Percentiles rank a stretch among this genome's conserved stretches.
These are phyloP conservation scores for Cyprinodon brontotheroides DNA, from an alignment of 2,113 vertebrate species.

Conservation along the genomic window DNA sequence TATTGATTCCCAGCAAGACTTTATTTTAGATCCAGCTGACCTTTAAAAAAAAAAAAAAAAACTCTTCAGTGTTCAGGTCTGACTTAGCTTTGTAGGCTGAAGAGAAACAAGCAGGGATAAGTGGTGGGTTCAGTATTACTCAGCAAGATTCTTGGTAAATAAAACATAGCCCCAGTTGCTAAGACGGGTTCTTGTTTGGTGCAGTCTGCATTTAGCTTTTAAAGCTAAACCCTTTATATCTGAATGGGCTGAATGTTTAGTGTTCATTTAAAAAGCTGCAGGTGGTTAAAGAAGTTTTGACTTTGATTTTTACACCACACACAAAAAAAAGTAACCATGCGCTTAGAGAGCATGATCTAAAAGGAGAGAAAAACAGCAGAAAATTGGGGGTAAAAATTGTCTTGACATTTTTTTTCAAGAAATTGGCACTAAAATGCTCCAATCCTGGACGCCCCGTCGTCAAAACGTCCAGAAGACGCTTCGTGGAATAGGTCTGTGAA, in stretches of 20 bases:
- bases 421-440: background rate
- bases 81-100: constrained; percentile 3
- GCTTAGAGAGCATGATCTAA: too few species aligned
- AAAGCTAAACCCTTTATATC: background rate
- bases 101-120: background rate
- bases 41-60: background rate
- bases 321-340: background rate
- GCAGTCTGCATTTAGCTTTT: background rate
- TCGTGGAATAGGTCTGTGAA: background rate
- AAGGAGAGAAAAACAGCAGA: background rate
- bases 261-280: background rate
- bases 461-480: background rate
- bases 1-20: constrained; percentile 9
- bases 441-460: background rate
- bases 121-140: background rate
- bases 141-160: background rate
- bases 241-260: background rate
- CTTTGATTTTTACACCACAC: background rate
- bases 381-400: background rate
- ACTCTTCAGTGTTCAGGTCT: background rate
- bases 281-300: background rate
- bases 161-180: background rate
- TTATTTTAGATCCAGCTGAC: constrained; percentile 23
- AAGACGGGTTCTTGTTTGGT: background rate
- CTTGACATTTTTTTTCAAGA: background rate